A percentile compares a stretch with the other conserved stretches of the same genome.
phyloP scores from a whole-genome alignment of 2,888 invertebrate species.

The Selenia dentaria region DNA sequence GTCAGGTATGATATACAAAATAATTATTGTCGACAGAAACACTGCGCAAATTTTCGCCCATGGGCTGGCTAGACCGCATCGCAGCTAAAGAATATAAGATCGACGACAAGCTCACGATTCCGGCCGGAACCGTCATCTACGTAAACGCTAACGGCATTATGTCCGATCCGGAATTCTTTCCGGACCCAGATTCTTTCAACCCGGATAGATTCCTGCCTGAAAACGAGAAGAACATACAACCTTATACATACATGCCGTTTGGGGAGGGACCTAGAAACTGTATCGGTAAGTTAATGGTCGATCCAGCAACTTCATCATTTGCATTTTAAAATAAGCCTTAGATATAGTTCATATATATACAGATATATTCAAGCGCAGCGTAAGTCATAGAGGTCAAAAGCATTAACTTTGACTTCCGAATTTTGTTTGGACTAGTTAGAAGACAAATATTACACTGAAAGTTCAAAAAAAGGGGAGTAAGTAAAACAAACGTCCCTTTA shows the following conservation, averaged over 20 bases:
- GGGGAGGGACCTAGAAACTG: slow-evolving; percentile 85
- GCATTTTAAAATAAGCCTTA: too few relatives aligned
- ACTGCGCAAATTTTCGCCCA: slow-evolving; percentile 53
- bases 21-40: slow-evolving; percentile 39
- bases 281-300: slow-evolving; percentile 66
- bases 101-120: slow-evolving; percentile 50
- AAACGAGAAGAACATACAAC: slow-evolving; percentile 65
- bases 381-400: background rate
- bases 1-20: too few relatives aligned
- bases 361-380: too few relatives aligned
- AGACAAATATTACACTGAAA: too few relatives aligned
- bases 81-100: slow-evolving; percentile 44
- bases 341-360: background rate
- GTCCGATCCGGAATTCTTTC: slow-evolving; percentile 72
- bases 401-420: background rate
- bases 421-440: too few relatives aligned
- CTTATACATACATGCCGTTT: slow-evolving; percentile 76
- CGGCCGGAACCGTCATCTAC: slow-evolving; percentile 51
- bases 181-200: slow-evolving; percentile 78
- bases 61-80: slow-evolving; percentile 59
- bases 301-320: too few relatives aligned
- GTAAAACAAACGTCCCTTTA: too few relatives aligned
- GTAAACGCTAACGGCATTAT: slow-evolving; percentile 53
- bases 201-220: slow-evolving; percentile 84
- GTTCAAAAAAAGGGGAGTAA: too few relatives aligned